Conservation (phyloP, 2,797 vertebrate genomes). For the Lithobates pipiens region DNA sequence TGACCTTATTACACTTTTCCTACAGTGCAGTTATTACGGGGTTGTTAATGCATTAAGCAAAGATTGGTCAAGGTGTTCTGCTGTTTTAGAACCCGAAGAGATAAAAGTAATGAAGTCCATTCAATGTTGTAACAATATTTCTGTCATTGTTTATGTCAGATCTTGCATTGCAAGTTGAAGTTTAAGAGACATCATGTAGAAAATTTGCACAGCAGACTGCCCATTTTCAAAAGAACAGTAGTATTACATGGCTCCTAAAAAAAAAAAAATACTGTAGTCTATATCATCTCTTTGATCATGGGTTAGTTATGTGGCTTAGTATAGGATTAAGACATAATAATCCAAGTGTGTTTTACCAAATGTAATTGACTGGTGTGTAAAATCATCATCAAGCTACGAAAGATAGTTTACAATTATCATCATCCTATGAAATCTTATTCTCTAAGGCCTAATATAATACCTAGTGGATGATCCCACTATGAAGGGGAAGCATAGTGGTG, state of each 20-base stretch:
- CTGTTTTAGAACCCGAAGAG: conserved; percentile 9
- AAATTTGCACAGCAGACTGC: conserved; percentile 6
- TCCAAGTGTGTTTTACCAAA: background rate
- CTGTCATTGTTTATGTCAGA: conserved; percentile 6
- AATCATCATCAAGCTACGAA: too few species aligned
- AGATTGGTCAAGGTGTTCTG: conserved; percentile 41
- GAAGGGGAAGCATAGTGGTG: too few species aligned
- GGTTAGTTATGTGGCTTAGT: background rate
- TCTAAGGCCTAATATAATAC: too few species aligned
- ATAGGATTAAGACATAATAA: background rate
- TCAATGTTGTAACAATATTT: conserved; percentile 41
- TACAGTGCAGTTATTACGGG: conserved; percentile 36
- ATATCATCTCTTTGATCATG: background rate
- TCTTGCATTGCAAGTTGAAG: background rate
- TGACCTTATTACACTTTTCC: conserved; percentile 26
- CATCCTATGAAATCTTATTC: too few species aligned
- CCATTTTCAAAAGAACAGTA: background rate
- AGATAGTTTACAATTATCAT: too few species aligned
- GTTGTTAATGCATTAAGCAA: conserved; percentile 45
- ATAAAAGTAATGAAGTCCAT: conserved; percentile 43
- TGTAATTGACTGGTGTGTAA: too few species aligned
- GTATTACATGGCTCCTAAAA: background rate
- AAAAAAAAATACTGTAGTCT: background rate
- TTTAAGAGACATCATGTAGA: background rate
- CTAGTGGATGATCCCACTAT: too few species aligned